Conservation (phyloP, 1,140 invertebrate genomes). For the Asobara japonica region DNA sequence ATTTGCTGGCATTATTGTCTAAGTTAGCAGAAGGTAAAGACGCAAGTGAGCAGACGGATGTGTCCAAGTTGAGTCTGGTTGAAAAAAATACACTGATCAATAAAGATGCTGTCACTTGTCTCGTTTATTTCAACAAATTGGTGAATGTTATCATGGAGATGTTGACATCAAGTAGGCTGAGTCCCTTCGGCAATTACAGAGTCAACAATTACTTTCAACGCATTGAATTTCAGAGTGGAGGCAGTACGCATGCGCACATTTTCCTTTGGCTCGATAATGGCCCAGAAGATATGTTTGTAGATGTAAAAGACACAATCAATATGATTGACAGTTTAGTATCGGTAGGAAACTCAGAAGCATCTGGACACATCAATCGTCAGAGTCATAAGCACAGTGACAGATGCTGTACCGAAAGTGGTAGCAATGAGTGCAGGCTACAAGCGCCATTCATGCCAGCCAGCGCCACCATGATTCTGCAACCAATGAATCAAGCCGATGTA, state of each 20-base stretch:
- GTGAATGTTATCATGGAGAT: conserved; percentile 44
- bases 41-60: conserved; percentile 38
- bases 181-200: conserved; percentile 44
- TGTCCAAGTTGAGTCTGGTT: too few species aligned
- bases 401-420: conserved; percentile 39
- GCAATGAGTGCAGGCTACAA: conserved; percentile 42
- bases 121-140: conserved; percentile 58
- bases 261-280: conserved; percentile 52
- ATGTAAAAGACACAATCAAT: conserved; percentile 23
- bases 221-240: conserved; percentile 57
- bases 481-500: conserved; percentile 37
- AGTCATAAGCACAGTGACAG: conserved; percentile 40
- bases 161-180: conserved; percentile 36
- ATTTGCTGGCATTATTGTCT: conserved; percentile 54
- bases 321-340: conserved; percentile 38
- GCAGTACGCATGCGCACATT: conserved; percentile 53
- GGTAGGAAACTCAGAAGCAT: conserved; percentile 39
- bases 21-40: conserved; percentile 49
- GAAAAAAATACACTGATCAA: too few species aligned
- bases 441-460: conserved; percentile 46
- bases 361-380: conserved; percentile 45
- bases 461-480: conserved; percentile 41
- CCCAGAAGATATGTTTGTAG: conserved; percentile 41
- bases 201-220: conserved; percentile 49
- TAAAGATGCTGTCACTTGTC: conserved; percentile 61